Base-by-base conservation (phyloP, 2,888 invertebrate genomes). In the Noctua comes region DNA sequence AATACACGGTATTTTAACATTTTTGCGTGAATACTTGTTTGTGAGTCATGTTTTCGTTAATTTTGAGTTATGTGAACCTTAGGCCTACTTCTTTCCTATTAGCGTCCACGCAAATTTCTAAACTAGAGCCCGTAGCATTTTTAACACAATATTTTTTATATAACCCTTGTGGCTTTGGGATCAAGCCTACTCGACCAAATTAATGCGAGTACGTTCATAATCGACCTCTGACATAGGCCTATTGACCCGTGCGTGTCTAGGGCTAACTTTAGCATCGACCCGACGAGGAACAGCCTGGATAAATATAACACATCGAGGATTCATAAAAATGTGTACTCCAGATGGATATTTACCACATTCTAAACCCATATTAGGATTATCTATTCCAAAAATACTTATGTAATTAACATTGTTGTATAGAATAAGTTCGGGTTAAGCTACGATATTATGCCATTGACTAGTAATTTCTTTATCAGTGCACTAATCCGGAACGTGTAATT, bases 331-430 rank as follows among this genome's bases (percentile, higher is more conserved):
- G 21, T 36, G 43, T 46, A 46, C 4, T 16, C 59, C 43, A n/a
- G 43, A 43, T 68, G 36, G 21, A 43, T 62, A 68, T 59, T 48
- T 40, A 78, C 13, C 40, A 76, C 68, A 68, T 69, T 78, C 73
- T 77, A 0, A 79, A 76, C 43, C 74, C 68, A 81, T 84, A 81
- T 62, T 27, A 68, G n/a, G 70, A 80, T 86, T 84, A 83, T 87
- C 85, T 87, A 57, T 76, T 80, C 78, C 64, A 68, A 80, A 88
- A 88, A 92, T 92, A 92, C 92, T 93, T 94, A 88, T 80, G 94
- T 93, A 94, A 96, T 96, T 95, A 96, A 95, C 96, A 96, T 96
- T 84, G 85, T 88, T 85, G 79, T 84, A 77, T 68, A 40, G 70
- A 64, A 75, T 78, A 65, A 70, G 59, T 27, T 59, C 31, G 66